Conservation (phyloP, 2,113 vertebrate species). For the Python bivittatus region DNA sequence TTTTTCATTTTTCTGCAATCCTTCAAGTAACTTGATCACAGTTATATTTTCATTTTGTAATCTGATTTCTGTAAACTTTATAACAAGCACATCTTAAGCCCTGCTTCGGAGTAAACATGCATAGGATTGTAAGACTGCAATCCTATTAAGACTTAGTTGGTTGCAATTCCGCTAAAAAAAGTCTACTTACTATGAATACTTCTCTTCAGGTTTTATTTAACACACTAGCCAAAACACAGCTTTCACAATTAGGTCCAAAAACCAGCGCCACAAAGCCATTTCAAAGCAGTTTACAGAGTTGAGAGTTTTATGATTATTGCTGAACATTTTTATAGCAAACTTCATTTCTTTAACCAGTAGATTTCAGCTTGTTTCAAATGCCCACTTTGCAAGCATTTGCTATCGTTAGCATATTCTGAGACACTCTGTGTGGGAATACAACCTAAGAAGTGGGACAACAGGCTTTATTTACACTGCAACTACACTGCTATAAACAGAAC, state of each 20-base stretch:
- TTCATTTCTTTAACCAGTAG: slow-evolving; percentile 2
- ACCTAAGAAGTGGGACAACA: neutral
- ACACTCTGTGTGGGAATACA: neutral
- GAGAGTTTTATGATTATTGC: neutral
- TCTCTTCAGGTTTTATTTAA: neutral
- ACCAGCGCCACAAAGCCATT: neutral
- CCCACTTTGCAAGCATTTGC: slow-evolving; percentile 14
- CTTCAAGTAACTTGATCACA: neutral
- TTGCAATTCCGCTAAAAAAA: neutral
- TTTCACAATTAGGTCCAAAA: neutral
- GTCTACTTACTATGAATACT: neutral
- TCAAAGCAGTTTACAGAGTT: neutral
- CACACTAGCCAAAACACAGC: neutral
- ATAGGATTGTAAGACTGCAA: neutral
- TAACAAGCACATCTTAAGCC: neutral
- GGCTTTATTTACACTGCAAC: slow-evolving; percentile 9
- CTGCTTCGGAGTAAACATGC: neutral
- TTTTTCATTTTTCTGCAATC: neutral
- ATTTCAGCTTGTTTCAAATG: neutral
- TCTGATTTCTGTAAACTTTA: neutral
- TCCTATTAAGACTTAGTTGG: neutral
- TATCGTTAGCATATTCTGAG: slow-evolving; percentile 8
- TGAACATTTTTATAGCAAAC: neutral
- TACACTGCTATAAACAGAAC: slow-evolving; percentile 4
- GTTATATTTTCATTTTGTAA: neutral